Percentiles rank a stretch among this genome's conserved stretches.
These are phyloP conservation scores for Petrocephalus zakoni DNA, from an alignment of 2,113 vertebrate genomes.

Conservation along the genomic window DNA sequence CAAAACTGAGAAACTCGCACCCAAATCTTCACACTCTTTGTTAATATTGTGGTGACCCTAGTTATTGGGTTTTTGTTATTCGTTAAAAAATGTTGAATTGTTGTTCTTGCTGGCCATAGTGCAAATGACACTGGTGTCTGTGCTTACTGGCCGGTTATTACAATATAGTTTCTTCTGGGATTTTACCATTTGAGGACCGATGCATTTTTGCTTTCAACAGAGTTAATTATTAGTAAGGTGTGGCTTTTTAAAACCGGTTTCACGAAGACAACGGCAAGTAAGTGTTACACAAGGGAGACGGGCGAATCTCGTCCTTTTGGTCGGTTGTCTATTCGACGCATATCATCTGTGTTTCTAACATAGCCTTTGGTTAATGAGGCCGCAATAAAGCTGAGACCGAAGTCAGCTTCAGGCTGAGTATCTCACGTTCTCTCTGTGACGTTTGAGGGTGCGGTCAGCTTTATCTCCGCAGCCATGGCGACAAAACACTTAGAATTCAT, in stretches of 20 bases:
- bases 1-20: not conserved
- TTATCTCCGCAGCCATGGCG: not conserved
- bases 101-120: too few species aligned
- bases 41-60: too few species aligned
- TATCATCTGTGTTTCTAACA: not conserved
- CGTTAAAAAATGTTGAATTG: too few species aligned
- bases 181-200: not conserved
- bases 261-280: not conserved
- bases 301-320: not conserved
- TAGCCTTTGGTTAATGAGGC: not conserved
- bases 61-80: too few species aligned
- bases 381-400: not conserved
- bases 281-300: not conserved
- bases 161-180: not conserved
- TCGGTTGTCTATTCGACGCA: not conserved
- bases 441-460: not conserved
- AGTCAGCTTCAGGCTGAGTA: not conserved
- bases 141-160: too few species aligned
- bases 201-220: not conserved
- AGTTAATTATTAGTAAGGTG: not conserved
- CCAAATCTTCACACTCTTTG: not conserved
- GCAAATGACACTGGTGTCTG: too few species aligned
- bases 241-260: not conserved
- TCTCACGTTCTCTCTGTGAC: not conserved
- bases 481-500: not conserved